Conservation (phyloP, 2,113 vertebrate species). For the zebrafish (Danio rerio) region GRCz12tu NC_133199.1:23723001-23723500, state of each 20-base stretch:
- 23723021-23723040: conserved; percentile 59
- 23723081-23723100: conserved; percentile 63
- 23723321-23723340: conserved; percentile 2
- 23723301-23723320: conserved; percentile 71
- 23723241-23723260: conserved; percentile 69
- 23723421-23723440: not conserved
- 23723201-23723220: conserved; percentile 75
- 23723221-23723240: conserved; percentile 76
- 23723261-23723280: conserved; percentile 72
- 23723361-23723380: conserved; percentile 16
- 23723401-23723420: not conserved
- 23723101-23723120: conserved; percentile 46
- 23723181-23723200: conserved; percentile 70
- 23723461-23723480: not conserved
- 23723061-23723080: conserved; percentile 61
- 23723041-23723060: conserved; percentile 73
- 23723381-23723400: not conserved
- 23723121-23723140: conserved; percentile 68
- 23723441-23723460: not conserved
- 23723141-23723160: conserved; percentile 57
- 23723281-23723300: conserved; percentile 76
- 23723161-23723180: conserved; percentile 69
- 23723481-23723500: not conserved
- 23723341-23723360: conserved; percentile 10
- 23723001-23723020: conserved; percentile 38